Conservation (phyloP, 2,797 vertebrate species). For the Acropternis orthonyx region DNA sequence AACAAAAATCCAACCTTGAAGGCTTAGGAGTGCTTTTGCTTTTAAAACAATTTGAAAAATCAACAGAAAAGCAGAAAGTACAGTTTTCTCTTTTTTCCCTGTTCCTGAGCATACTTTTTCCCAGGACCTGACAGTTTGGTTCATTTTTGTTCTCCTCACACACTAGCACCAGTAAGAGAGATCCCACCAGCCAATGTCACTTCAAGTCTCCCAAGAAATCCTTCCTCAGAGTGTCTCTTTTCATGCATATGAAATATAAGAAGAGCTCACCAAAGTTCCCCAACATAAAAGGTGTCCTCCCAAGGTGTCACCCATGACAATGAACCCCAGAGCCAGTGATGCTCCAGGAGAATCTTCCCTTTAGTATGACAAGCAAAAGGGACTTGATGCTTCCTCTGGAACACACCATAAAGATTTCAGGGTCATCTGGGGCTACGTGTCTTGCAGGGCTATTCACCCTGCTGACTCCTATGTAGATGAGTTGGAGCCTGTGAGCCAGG, state of each 20-base stretch:
- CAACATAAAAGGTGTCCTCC: background rate
- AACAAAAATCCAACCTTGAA: background rate
- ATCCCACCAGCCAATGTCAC: background rate
- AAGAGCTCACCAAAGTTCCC: background rate
- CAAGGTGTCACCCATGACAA: background rate
- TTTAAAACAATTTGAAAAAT: background rate
- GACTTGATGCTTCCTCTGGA: background rate
- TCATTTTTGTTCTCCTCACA: background rate
- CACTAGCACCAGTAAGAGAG: background rate
- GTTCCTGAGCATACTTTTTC: background rate
- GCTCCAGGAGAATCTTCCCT: background rate
- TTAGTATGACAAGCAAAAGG: background rate
- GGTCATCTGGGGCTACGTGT: fast-evolving
- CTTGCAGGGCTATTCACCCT: background rate
- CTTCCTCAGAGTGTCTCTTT: background rate
- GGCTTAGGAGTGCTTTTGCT: background rate
- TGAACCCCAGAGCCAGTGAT: background rate
- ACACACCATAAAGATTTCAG: fast-evolving
- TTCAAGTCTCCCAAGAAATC: background rate
- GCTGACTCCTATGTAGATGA: background rate
- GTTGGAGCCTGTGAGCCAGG: background rate
- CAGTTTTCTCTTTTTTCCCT: background rate
- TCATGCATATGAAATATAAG: background rate
- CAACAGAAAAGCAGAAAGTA: background rate
- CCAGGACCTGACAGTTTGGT: background rate